Evolutionary conservation across 35 echinoderm and acorn worm species (phyloP), one percentile per base, ranked within the genome.

Genomic region (Acanthaster planci): DNA sequence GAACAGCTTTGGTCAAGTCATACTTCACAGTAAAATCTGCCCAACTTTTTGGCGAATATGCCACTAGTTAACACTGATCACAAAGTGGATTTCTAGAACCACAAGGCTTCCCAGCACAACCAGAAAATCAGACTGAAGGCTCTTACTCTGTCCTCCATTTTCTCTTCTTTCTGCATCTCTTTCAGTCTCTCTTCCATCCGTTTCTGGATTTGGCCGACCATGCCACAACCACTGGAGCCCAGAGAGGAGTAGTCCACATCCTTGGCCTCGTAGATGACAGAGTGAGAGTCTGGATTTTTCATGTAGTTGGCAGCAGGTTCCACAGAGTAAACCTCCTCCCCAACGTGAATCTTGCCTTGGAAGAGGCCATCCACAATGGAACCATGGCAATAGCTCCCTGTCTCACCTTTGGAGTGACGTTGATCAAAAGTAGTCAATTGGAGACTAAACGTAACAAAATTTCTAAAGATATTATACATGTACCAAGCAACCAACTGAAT

Each of bases 181-280:
- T 87, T 58, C 22, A 90, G 60, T 68, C 78, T 92, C 68, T 84
- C 54, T 0, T 92, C 56, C 94, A 97, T 97, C 52, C 89, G 77
- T 55, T 97, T 88, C 80, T 87, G 77, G 7, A 97, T 84, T 36
- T 93, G 78, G 40, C 84, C 80, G 2, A 50, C 78, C 17, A 93
- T 38, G 22, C 94, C 94, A 86, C 90, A 97, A 15, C 64, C 76
- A 5, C 76, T 77, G 12, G 40, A 37, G 38, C 27, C 88, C 22
- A 38, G 78, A 52, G 38, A 87, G 58, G 42, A 80, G 14, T 83
- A 37, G 15, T 57, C 86, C 10, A 94, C 82, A 87, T 99, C 67
- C 54, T 87, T 90, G 50, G 84, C 92, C 77, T 77, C 87, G 80
- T 94, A 99, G 39, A 99, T 92, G 51, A 99, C 85, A 8, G 96